These are phyloP conservation scores for Zelleria hepariella DNA, from an alignment of 2,888 invertebrate genomes.

Conservation along the genomic window DNA sequence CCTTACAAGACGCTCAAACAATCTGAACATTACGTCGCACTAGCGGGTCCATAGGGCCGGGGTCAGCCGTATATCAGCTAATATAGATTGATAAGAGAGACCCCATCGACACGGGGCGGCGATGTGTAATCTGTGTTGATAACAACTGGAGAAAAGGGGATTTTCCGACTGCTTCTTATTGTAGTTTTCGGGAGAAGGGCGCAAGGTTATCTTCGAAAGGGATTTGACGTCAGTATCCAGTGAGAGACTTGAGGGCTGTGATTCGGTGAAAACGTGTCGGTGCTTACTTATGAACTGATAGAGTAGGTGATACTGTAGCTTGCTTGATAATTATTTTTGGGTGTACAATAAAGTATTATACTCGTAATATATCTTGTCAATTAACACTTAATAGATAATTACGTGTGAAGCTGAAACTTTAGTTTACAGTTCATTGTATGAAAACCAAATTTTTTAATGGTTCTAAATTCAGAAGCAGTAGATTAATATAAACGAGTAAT, in stretches of 20 bases:
- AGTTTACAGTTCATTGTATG: no score
- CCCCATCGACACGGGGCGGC: constrained; percentile 20
- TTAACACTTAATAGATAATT: no score
- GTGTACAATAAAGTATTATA: no score
- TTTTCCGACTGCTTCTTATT: constrained; percentile 14
- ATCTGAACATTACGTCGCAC: background rate
- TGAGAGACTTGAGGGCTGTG: background rate
- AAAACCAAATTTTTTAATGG: no score
- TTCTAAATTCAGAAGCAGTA: no score
- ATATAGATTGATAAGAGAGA: constrained; percentile 32
- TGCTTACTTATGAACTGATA: no score
- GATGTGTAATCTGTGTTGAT: constrained; percentile 25
- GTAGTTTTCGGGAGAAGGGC: background rate
- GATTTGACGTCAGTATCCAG: background rate
- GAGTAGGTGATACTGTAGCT: no score
- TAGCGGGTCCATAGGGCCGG: background rate
- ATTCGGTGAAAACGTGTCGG: no score
- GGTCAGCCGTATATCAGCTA: constrained; percentile 16
- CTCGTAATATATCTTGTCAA: no score
- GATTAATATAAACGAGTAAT: no score
- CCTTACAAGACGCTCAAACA: background rate
- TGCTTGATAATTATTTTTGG: no score
- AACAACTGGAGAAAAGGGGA: constrained; percentile 15
- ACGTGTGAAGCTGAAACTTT: no score
- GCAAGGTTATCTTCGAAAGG: background rate